Percentiles rank a stretch among this genome's conserved stretches.
Conservation (phyloP, 2,797 vertebrate species). For the Dermochelys coriacea region DNA sequence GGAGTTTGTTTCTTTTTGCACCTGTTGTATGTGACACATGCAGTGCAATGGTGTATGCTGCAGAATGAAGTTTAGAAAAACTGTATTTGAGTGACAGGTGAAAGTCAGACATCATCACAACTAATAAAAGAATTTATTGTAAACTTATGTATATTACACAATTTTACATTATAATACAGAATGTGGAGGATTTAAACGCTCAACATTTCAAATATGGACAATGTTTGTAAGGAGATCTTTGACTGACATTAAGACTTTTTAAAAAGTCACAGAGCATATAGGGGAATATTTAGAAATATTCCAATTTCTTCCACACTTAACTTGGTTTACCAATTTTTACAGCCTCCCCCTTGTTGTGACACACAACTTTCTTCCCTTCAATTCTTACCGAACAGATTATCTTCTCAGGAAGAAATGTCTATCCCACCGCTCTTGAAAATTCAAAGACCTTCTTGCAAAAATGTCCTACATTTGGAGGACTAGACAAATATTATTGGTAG, state of each 20-base stretch:
- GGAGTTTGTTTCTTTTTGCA: neutral
- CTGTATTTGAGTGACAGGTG: neutral
- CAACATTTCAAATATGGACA: slow-evolving; percentile 52
- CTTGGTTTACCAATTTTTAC: neutral
- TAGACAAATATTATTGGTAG: slow-evolving; percentile 40
- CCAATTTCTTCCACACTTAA: slow-evolving; percentile 1
- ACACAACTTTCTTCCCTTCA: slow-evolving; percentile 9
- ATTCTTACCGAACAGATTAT: slow-evolving; percentile 7
- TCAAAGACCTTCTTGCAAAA: slow-evolving; percentile 7
- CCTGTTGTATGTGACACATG: neutral
- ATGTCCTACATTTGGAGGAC: slow-evolving; percentile 25
- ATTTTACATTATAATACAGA: slow-evolving; percentile 81
- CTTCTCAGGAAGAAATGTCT: neutral
- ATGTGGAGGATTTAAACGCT: slow-evolving; percentile 66
- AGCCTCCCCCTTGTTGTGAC: neutral
- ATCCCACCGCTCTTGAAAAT: slow-evolving; percentile 15
- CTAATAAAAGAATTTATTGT: slow-evolving; percentile 83
- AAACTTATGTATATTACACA: slow-evolving; percentile 78
- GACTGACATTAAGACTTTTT: slow-evolving; percentile 43
- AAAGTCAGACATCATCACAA: slow-evolving; percentile 51
- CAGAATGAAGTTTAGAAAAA: neutral
- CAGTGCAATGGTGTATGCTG: neutral
- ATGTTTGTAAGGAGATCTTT: slow-evolving; percentile 38
- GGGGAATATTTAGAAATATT: neutral
- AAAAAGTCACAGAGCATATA: slow-evolving; percentile 35